A percentile compares a stretch with the other conserved stretches of the same genome.
Conservation (phyloP, 2,797 vertebrate species). For the Phrynocephalus forsythii region DNA sequence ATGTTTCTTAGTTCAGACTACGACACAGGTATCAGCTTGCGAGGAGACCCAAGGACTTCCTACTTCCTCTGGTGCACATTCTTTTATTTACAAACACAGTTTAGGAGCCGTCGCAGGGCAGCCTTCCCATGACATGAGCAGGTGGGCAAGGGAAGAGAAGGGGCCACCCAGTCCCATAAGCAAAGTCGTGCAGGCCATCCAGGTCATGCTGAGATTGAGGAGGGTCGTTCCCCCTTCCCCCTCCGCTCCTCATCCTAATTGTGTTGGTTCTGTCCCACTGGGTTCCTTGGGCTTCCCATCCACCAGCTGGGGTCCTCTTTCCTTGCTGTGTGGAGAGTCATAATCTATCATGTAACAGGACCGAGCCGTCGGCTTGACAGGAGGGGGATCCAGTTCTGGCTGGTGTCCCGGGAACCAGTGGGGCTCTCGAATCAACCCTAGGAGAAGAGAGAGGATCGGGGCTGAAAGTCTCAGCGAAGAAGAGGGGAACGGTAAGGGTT, state of each 20-base stretch:
- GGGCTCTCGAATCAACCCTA: slow-evolving; percentile 66
- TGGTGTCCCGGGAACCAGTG: slow-evolving; percentile 72
- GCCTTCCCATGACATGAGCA: neutral
- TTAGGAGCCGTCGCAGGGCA: slow-evolving; percentile 2
- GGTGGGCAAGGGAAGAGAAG: neutral
- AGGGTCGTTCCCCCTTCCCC: neutral
- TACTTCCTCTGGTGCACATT: neutral
- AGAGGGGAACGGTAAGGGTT: neutral
- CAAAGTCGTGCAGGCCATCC: slow-evolving; percentile 12
- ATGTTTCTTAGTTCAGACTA: too few relatives aligned
- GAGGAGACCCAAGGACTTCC: too few relatives aligned
- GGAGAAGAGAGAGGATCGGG: neutral
- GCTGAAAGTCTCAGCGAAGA: neutral
- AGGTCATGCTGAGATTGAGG: slow-evolving; percentile 22
- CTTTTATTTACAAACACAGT: slow-evolving; percentile 6
- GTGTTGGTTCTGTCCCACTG: slow-evolving; percentile 2
- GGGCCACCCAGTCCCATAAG: neutral
- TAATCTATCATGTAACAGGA: slow-evolving; percentile 63
- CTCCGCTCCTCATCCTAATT: neutral
- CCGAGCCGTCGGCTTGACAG: slow-evolving; percentile 52
- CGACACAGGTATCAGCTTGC: neutral
- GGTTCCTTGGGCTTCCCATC: slow-evolving; percentile 2
- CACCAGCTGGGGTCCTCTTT: neutral
- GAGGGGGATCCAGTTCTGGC: slow-evolving; percentile 67
- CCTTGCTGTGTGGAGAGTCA: slow-evolving; percentile 27